Evolutionary conservation across 1,140 invertebrate species (phyloP), one percentile per base, ranked within the genome.

Genomic region (Drosophila micromelanica): DNA sequence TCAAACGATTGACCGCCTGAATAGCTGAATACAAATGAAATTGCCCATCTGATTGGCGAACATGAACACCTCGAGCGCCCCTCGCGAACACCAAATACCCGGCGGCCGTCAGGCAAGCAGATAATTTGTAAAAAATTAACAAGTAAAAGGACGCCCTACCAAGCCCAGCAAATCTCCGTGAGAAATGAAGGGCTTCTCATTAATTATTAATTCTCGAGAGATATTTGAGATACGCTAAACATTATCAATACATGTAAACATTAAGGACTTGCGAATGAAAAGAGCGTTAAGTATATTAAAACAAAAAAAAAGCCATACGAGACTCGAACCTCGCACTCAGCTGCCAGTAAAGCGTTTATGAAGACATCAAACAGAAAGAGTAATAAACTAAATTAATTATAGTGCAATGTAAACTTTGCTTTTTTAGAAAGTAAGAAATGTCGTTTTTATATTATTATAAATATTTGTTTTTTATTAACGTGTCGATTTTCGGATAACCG

Each of bases 121-220:
- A 59, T 38, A 75, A 75, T 71, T 75, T 75, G 54, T 42, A 32
- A 13, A 57, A 56, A 75, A 55, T 72, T 75, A 72, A 46, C 48
- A 71, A 48, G 38, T 56, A 38, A 68, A 51, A 49, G 23, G 63
- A 32, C 35, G 1, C 37, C 5, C 30, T n/a, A 7, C 32, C 32
- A 23, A 20, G 15, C 4, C 49, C 11, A 13, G 0, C 7, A 8
- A 56, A n/a, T 43, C 37, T 51, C 60, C 12, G 12, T 13, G 17
- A 27, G 3, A 27, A 55, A 23, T 42, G 23, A 55, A 56, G 52
- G 43, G 27, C 7, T 13, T 27, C 17, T 13, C 51, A 57, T 71
- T 57, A 56, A 35, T 64, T 71, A 64, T 64, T 70, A 40, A 65
- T 65, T 61, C 48, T 2, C 30, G 27, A 27, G 27, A 27, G 27